These are phyloP conservation scores for Mamestra configurata DNA, from an alignment of 1,140 invertebrate species.

Conservation along the genomic window DNA sequence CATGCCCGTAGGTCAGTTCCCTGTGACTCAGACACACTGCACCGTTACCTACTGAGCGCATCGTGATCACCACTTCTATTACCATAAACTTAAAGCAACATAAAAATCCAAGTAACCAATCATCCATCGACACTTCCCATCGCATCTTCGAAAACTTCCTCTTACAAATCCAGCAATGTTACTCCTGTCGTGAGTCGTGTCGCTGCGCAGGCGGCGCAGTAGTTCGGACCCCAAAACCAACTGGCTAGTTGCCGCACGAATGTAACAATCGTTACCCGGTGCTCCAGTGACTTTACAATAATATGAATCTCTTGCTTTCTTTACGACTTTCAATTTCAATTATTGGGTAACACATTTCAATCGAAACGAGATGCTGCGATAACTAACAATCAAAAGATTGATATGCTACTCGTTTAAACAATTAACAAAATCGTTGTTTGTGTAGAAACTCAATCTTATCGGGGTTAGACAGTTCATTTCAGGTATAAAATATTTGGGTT, in stretches of 20 bases:
- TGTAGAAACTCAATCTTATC: slow-evolving; percentile 32
- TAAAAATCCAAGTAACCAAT: background rate
- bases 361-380: slow-evolving; percentile 41
- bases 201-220: background rate
- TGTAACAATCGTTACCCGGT: slow-evolving; percentile 79
- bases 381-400: slow-evolving; percentile 13
- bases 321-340: slow-evolving; percentile 80
- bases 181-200: background rate
- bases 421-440: slow-evolving; percentile 33
- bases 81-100: slow-evolving; percentile 39
- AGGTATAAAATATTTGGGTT: slow-evolving; percentile 22
- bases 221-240: slow-evolving; percentile 55
- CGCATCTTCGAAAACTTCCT: background rate
- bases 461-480: background rate
- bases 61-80: slow-evolving; percentile 74
- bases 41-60: slow-evolving; percentile 83
- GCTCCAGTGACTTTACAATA: slow-evolving; percentile 83
- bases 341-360: slow-evolving; percentile 55
- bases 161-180: slow-evolving; percentile 60
- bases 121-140: slow-evolving; percentile 54
- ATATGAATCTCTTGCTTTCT: slow-evolving; percentile 74
- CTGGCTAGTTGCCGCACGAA: slow-evolving; percentile 65
- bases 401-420: slow-evolving; percentile 39
- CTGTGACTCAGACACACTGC: slow-evolving; percentile 84
- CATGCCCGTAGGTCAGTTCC: slow-evolving; percentile 87